Conservation (phyloP, 92 coral and sea anemone genomes). For the Actinernus sp. region DNA sequence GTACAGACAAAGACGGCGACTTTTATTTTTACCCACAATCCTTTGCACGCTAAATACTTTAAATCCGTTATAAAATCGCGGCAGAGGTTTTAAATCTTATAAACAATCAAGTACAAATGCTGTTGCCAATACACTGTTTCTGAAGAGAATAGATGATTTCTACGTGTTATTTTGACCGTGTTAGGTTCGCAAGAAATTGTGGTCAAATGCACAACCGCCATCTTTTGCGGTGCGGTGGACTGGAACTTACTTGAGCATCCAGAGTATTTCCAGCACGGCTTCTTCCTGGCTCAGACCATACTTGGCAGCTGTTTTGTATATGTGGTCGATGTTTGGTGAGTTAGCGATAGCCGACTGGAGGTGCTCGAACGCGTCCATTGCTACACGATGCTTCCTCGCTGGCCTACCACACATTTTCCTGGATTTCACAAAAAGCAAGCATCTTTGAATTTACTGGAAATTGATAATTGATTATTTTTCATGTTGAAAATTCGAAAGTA, state of each 20-base stretch:
- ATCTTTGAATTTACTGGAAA: neutral
- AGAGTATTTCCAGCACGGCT: constrained; percentile 77
- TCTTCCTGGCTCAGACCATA: constrained; percentile 78
- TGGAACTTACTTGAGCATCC: constrained; percentile 86
- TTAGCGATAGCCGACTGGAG: constrained; percentile 80
- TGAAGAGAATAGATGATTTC: too few relatives aligned
- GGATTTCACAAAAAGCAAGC: neutral
- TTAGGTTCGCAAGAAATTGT: too few relatives aligned
- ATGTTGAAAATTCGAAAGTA: neutral
- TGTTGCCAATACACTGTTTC: too few relatives aligned
- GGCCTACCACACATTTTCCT: constrained; percentile 82
- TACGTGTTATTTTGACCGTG: too few relatives aligned
- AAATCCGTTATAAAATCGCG: too few relatives aligned
- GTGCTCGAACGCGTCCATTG: constrained; percentile 84
- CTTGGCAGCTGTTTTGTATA: constrained; percentile 64
- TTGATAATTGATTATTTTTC: neutral
- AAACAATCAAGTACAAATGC: too few relatives aligned
- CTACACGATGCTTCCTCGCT: constrained; percentile 66
- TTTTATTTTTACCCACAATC: too few relatives aligned
- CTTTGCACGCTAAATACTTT: too few relatives aligned
- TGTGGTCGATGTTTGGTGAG: constrained; percentile 67
- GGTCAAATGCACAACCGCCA: too few relatives aligned
- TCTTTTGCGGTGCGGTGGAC: too few relatives aligned
- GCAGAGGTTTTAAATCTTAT: too few relatives aligned
- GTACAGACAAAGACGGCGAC: too few relatives aligned